Evolutionary conservation across 2,113 vertebrate species (phyloP), one percentile per base, ranked within the genome.

Genomic region (Coturnix japonica): DNA sequence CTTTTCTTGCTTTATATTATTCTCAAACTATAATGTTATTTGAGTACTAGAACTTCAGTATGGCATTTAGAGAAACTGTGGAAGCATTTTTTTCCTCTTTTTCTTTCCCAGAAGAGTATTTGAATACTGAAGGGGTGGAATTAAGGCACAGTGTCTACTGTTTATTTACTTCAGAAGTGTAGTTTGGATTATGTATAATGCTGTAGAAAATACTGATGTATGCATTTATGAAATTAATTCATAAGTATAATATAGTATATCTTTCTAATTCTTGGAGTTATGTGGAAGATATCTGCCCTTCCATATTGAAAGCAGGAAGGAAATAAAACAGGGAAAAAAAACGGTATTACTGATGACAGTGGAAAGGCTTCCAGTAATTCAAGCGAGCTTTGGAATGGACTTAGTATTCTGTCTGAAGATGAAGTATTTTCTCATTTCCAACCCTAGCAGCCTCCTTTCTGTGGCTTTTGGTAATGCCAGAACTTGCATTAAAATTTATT

Each of bases 401-500:
- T 19, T 82, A 31, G 33, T 81, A 35, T 65, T 81, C 70, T 87
- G 81, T 44, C 86, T 89, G 60, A 69, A 91, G 64, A 82, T 92
- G 59, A 92, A 94, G 81, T 89, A 66, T 35, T 35, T 69, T 93
- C 71, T 94, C 56, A 35, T 67, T 82, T 92, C 41, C 64, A 94
- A 35, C 3, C 4, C 64, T 67, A 47, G 31, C 21, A 94, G 41
- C n/a, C 60, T 84, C 22, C 28, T 49, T 67, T 94, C 83, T 59
- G 57, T 81, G 90, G 63, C 51, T 91, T 94, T 95, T 51, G 89
- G 22, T 60, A 87, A 92, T 70, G 37, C 33, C 63, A 71, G 39
- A 60, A 81, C 60, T 79, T 93, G 82, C 87, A 85, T 85, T 81
- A 71, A 90, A 93, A 91, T 88, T 88, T 87, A 89, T 69, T 86